Evolutionary conservation across 1,140 invertebrate species (phyloP).

Genomic region (Drosophila melanica): DNA sequence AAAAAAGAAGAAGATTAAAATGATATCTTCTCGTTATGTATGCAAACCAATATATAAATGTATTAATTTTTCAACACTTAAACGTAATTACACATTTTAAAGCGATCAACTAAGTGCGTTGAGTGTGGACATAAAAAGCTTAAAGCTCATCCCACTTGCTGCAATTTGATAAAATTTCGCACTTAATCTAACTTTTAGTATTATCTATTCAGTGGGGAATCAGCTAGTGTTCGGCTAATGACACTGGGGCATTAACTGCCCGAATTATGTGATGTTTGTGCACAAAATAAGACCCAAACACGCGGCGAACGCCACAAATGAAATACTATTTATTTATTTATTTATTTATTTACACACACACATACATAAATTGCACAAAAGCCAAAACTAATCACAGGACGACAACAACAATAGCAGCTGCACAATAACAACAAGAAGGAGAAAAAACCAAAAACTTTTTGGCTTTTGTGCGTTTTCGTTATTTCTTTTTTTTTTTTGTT

Average conservation of each 20-base stretch:
- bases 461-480: constrained; percentile 13
- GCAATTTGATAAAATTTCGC: background rate
- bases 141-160: background rate
- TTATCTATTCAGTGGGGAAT: constrained; percentile 2
- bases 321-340: constrained; percentile 24
- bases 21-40: no score
- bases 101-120: background rate
- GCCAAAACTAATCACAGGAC: constrained; percentile 49
- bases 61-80: no score
- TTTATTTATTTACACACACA: constrained; percentile 14
- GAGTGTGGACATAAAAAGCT: background rate
- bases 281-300: constrained; percentile 11
- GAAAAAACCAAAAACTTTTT: constrained; percentile 22
- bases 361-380: constrained; percentile 36
- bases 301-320: constrained; percentile 12
- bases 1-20: no score
- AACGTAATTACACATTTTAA: no score
- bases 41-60: no score
- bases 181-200: constrained; percentile 14
- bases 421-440: background rate
- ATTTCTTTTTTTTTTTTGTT: background rate
- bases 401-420: constrained; percentile 7
- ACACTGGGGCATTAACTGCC: constrained; percentile 1
- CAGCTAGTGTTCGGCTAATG: constrained; percentile 10
- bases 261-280: constrained; percentile 12